Evolutionary conservation across 2,113 vertebrate species (phyloP), one percentile per base, ranked within the genome.

Genomic region (Cygnus buccinator): DNA sequence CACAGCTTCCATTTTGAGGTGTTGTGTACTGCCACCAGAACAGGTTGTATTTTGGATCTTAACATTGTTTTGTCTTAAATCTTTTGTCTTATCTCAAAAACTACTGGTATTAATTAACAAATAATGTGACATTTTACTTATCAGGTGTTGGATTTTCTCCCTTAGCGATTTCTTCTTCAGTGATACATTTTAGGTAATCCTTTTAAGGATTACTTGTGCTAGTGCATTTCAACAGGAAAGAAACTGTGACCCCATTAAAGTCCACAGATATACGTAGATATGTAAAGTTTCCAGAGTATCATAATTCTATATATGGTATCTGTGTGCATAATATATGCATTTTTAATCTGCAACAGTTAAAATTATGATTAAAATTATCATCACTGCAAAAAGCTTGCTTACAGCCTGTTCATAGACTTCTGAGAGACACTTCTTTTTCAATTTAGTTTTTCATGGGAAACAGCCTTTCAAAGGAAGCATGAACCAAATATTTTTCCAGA

Each of bases 1-100:
- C 97, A 98, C 21, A 98, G 94, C 61, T 97, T 98, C 98, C 41
- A 97, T 97, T 91, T 97, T 94, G 13, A 97, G n/a, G 94, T 97
- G 14, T 95, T 97, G 68, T 97, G 77, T 22, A 94, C 89, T 20
- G 98, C 84, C 97, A 98, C 96, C 88, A 26, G 29, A 98, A 92
- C 46, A 48, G 46, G 46, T 48, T 48, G 46, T 48, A 21, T 48
- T 22, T 48, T 48, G 20, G 20, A 48, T 48, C 46, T 48, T 20
- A 48, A 48, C 46, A 21, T 48, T 50, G 33, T 6, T 67, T 89
- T 86, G 22, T 78, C 61, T 81, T 81, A 68, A 91, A 59, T 9
- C 9, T 6, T 37, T 63, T 80, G 5, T 26, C 16, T 74, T 74
- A 46, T 84, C 35, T 16, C 19, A 55, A 89, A 78, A 37, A 48